Evolutionary conservation across 2,888 invertebrate species (phyloP).

Genomic region (Formica aserva): DNA sequence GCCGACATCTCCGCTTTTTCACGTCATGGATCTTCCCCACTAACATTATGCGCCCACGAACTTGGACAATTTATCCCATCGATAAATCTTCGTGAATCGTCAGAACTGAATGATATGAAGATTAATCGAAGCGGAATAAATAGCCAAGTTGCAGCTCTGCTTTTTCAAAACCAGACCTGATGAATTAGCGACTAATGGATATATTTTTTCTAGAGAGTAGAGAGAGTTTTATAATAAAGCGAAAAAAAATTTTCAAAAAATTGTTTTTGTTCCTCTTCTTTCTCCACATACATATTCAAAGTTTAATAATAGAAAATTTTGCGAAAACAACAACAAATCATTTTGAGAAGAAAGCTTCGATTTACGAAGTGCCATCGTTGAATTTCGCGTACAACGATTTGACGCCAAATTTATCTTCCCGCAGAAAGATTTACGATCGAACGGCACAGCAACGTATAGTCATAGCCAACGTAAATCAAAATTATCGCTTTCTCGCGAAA

Average conservation of each 20-base stretch:
- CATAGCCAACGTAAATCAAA: constrained; percentile 20
- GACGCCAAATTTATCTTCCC: constrained; percentile 37
- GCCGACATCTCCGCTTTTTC: constrained; percentile 33
- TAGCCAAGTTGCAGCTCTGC: not conserved
- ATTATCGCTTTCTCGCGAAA: constrained; percentile 27
- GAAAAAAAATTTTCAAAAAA: not conserved
- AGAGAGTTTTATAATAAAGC: not conserved
- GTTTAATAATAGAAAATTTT: constrained; percentile 1
- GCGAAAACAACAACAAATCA: not conserved
- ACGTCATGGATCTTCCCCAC: not conserved
- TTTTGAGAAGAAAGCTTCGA: not conserved
- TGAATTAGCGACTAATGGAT: not conserved
- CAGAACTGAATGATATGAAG: constrained; percentile 1
- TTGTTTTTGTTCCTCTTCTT: not conserved
- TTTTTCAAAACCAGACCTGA: not conserved
- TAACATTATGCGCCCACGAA: constrained; percentile 32
- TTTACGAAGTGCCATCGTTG: constrained; percentile 33
- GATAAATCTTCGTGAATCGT: constrained; percentile 33
- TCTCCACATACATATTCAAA: not conserved
- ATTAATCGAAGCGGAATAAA: constrained; percentile 17
- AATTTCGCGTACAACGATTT: constrained; percentile 17
- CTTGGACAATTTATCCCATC: constrained; percentile 25
- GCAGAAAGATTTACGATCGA: constrained; percentile 24
- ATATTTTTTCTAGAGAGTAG: too few species aligned
- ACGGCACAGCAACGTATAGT: not conserved